Base-by-base conservation (phyloP, 2,113 vertebrate genomes). In the Ictidomys tridecemlineatus region DNA sequence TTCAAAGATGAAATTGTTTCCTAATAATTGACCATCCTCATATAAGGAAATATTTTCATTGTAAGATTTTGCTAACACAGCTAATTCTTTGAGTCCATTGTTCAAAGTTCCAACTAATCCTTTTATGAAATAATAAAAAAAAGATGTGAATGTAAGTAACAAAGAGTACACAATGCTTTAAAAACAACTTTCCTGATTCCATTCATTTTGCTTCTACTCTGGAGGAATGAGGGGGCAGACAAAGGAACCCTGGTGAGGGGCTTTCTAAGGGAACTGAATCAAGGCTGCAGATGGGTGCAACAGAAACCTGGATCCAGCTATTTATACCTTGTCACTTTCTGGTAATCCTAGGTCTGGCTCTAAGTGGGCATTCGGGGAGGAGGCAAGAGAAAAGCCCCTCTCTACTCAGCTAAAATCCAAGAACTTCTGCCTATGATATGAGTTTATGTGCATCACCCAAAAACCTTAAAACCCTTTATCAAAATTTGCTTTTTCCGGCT, bases 241-340 rank as follows among this genome's bases (percentile, higher is more conserved):
- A n/a, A 39, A 39, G 22, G 39, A 63, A 56, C n/a, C 14, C 56
- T 2, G 8, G 28, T 1, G 28, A 45, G 32, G 53, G 61, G 26
- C 24, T 34, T 24, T 51, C 18, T 51, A 42, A 22, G 12, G 56
- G 37, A 14, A 17, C 34, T 0, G 5, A 32, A 1, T 26, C 37
- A 39, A 4, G 5, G 48, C 5, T 0, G 18, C 42, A 56, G 24
- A 2, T 3, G 14, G 5, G 39, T 32, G 0, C 4, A 26, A 17
- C 0, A 13, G 58, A 76, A 53, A 48, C 67, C 1, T 18, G n/a
- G 84, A 45, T 17, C n/a, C 1, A 28, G 32, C 11, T 58, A 0
- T 9, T 51, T 16, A 16, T 20, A 34, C 51, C 45, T 7, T 26
- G 80, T 70, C 56, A 39, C 61, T 1, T 10, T 3, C 5, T 30